phyloP scores from a whole-genome alignment of 1,140 invertebrate genomes.

The Ephestia elutella region DNA sequence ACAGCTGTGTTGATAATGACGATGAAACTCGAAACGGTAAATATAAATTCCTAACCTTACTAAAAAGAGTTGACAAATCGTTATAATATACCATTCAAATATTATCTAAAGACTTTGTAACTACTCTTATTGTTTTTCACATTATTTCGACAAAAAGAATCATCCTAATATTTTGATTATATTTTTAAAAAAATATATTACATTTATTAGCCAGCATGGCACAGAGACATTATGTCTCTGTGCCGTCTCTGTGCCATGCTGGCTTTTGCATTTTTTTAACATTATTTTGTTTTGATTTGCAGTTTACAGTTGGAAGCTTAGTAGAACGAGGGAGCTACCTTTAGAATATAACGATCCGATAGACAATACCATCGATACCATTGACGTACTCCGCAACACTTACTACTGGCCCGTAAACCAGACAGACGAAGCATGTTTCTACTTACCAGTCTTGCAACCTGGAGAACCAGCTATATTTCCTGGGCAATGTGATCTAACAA shows the following conservation, averaged over 20 bases:
- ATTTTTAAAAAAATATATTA: too few species aligned
- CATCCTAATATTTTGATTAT: too few species aligned
- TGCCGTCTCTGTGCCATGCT: too few species aligned
- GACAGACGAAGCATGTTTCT: conserved; percentile 46
- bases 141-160: too few species aligned
- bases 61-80: too few species aligned
- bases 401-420: conserved; percentile 38
- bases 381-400: conserved; percentile 28
- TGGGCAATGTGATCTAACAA: conserved; percentile 47
- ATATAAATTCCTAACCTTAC: neutral
- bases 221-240: too few species aligned
- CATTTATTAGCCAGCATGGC: too few species aligned
- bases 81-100: too few species aligned
- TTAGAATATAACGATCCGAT: conserved; percentile 21
- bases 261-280: neutral
- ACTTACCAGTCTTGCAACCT: conserved; percentile 34
- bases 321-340: conserved; percentile 33
- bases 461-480: conserved; percentile 39
- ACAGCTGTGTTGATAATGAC: conserved; percentile 40
- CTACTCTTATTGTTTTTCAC: too few species aligned
- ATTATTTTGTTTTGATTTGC: conserved; percentile 11
- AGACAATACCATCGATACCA: conserved; percentile 24
- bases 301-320: conserved; percentile 63
- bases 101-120: neutral
- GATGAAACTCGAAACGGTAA: conserved; percentile 38